Evolutionary conservation across 2,797 vertebrate genomes (phyloP).

Genomic region (Gymnoscopelus braueri): DNA sequence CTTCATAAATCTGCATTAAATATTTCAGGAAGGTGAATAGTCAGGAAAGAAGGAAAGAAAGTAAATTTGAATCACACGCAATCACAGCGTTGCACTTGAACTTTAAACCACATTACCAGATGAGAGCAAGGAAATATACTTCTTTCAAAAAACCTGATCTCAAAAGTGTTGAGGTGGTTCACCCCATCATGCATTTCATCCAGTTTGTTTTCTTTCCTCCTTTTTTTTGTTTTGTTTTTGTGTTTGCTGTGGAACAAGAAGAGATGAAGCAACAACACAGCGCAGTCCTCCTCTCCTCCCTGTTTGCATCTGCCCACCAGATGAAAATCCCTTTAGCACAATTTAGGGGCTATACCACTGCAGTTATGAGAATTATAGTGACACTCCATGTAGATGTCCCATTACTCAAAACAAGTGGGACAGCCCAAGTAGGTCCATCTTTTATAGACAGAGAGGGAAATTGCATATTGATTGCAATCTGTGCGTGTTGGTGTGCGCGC

Average conservation of each 20-base stretch:
- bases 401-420: constrained; percentile 72
- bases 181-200: constrained; percentile 43
- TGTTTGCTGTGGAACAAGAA: constrained; percentile 39
- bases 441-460: constrained; percentile 73
- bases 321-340: constrained; percentile 77
- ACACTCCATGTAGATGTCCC: constrained; percentile 66
- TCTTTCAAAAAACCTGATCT: constrained; percentile 20
- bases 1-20: constrained; percentile 15
- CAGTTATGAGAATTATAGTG: constrained; percentile 76
- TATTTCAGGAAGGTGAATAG: too few species aligned
- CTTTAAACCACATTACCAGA: constrained; percentile 32
- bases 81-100: constrained; percentile 1
- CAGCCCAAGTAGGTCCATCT: constrained; percentile 69
- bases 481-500: constrained; percentile 11
- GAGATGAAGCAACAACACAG: constrained; percentile 51
- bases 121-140: constrained; percentile 23
- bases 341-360: constrained; percentile 64
- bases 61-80: too few species aligned
- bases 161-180: constrained; percentile 27
- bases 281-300: constrained; percentile 25
- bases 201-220: constrained; percentile 5
- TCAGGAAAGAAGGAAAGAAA: too few species aligned
- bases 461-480: constrained; percentile 81
- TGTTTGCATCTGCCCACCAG: constrained; percentile 58
- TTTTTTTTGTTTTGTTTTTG: constrained; percentile 36